Evolutionary conservation across 1,140 invertebrate genomes (phyloP).

Genomic region (Eumeta japonica): DNA sequence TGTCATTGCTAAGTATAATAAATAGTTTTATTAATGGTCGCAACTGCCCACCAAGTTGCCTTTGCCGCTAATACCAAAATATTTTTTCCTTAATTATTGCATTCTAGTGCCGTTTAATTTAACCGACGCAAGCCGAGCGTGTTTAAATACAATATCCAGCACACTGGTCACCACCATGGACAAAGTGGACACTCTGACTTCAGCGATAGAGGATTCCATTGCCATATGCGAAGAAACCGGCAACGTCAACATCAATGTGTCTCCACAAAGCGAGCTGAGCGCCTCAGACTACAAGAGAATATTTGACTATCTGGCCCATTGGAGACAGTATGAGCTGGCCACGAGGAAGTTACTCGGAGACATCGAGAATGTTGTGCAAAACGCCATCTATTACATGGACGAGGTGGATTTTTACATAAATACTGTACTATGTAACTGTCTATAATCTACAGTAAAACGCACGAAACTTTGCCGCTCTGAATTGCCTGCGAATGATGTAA

Average conservation of each 20-base stretch:
- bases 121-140: constrained; percentile 59
- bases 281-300: constrained; percentile 38
- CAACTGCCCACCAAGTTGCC: background rate
- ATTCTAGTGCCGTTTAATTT: constrained; percentile 62
- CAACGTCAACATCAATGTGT: constrained; percentile 22
- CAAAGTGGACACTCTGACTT: constrained; percentile 62
- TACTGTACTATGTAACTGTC: no score
- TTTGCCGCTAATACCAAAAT: background rate
- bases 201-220: constrained; percentile 53
- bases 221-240: constrained; percentile 33
- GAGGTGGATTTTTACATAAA: constrained; percentile 9
- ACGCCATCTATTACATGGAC: constrained; percentile 44
- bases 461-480: no score
- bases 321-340: constrained; percentile 64
- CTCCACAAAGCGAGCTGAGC: constrained; percentile 13
- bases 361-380: constrained; percentile 52
- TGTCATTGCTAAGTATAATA: background rate
- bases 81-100: no score
- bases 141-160: constrained; percentile 53
- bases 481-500: no score
- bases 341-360: constrained; percentile 60
- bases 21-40: background rate
- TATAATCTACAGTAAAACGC: no score
- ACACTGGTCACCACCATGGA: constrained; percentile 60
- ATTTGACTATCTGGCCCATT: constrained; percentile 58